These are phyloP conservation scores for Erpornis zantholeuca DNA, from an alignment of 2,113 vertebrate species.

Conservation along the genomic window DNA sequence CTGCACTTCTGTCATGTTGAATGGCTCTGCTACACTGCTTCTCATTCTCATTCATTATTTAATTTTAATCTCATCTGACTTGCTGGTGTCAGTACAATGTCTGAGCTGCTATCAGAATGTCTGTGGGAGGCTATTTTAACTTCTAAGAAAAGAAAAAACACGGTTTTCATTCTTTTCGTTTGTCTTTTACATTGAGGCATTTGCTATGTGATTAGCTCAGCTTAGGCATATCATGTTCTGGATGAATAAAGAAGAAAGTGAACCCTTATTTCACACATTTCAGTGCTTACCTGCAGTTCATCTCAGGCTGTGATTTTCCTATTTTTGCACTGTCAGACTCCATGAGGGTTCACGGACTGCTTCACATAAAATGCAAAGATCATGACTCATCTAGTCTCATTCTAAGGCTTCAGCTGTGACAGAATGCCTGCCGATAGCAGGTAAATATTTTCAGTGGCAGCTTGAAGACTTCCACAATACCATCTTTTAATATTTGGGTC, in stretches of 20 bases:
- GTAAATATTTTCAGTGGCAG: background rate
- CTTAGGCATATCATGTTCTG: background rate
- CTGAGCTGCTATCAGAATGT: background rate
- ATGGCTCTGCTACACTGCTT: background rate
- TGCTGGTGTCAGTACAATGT: background rate
- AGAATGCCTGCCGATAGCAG: background rate
- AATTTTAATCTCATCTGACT: slow-evolving; percentile 27
- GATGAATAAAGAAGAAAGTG: background rate
- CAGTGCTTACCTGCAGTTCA: background rate
- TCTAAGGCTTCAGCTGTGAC: background rate
- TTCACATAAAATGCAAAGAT: background rate
- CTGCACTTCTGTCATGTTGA: background rate
- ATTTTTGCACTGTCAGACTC: background rate
- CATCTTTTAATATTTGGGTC: background rate
- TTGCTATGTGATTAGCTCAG: background rate
- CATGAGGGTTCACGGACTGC: background rate
- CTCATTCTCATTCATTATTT: background rate
- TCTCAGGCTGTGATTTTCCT: background rate
- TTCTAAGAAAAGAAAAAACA: background rate
- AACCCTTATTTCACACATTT: background rate
- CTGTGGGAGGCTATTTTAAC: background rate
- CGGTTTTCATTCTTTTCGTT: background rate
- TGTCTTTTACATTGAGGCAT: background rate
- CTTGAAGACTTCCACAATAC: background rate
- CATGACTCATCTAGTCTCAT: background rate